Conservation (phyloP, 2,113 vertebrate species). For the Arenaria interpres region DNA sequence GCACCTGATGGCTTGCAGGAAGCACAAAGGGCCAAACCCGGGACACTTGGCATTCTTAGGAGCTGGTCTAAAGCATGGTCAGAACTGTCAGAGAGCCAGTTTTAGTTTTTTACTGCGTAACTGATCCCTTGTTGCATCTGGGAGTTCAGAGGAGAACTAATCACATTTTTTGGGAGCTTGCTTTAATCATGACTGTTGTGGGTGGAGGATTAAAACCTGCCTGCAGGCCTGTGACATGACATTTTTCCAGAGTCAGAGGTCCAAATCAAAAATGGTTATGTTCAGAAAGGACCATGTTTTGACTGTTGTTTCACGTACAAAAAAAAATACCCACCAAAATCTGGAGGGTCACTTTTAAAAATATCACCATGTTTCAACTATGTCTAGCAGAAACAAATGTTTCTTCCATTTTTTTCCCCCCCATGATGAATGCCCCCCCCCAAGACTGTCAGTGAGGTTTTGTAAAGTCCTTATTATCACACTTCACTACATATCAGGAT, state of each 20-base stretch:
- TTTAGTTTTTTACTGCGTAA: neutral
- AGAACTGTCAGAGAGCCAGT: neutral
- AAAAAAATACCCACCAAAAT: neutral
- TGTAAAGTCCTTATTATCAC: slow-evolving; percentile 56
- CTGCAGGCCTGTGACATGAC: neutral
- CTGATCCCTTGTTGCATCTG: neutral
- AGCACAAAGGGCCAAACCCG: neutral
- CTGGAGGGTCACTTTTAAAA: neutral
- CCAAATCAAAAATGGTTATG: neutral
- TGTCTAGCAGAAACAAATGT: neutral
- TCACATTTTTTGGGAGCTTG: neutral
- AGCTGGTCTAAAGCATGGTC: neutral
- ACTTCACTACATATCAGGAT: slow-evolving; percentile 23
- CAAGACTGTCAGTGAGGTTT: slow-evolving; percentile 44
- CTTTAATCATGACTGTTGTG: neutral
- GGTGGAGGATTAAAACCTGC: neutral
- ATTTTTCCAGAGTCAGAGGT: neutral
- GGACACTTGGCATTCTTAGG: neutral
- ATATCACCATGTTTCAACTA: neutral
- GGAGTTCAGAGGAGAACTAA: neutral
- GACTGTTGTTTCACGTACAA: neutral
- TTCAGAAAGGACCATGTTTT: neutral
- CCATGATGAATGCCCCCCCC: neutral
- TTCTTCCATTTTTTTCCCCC: neutral
- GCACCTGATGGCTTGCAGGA: neutral